Evolutionary conservation across 2,888 invertebrate species (phyloP).

Genomic region (Leptopilina drosophilae): DNA sequence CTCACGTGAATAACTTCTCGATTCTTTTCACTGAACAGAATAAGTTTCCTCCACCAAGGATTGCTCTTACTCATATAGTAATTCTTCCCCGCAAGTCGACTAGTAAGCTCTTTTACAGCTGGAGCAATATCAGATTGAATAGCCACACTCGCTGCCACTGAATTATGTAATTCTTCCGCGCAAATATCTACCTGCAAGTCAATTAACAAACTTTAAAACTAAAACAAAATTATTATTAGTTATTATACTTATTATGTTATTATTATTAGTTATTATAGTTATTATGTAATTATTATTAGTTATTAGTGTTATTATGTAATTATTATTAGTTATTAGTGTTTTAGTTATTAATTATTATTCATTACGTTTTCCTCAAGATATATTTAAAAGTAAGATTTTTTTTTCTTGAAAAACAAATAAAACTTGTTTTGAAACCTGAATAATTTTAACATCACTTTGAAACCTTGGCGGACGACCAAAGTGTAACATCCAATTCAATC

Average conservation of each 20-base stretch:
- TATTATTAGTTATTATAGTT: no score
- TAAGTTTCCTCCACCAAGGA: slow-evolving; percentile 88
- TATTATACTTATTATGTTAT: no score
- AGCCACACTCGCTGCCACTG: slow-evolving; percentile 87
- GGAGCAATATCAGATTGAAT: slow-evolving; percentile 91
- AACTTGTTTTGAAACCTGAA: slow-evolving; percentile 82
- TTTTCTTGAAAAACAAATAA: neutral
- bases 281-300: no score
- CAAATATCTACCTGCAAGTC: slow-evolving; percentile 86
- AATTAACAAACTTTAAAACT: neutral
- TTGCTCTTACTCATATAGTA: slow-evolving; percentile 79
- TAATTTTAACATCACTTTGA: slow-evolving; percentile 88
- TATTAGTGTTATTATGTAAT: no score
- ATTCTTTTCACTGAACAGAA: slow-evolving; percentile 86
- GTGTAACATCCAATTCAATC: slow-evolving; percentile 98
- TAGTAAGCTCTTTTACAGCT: slow-evolving; percentile 82
- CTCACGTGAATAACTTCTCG: slow-evolving; percentile 83
- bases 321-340: no score
- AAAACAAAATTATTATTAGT: no score
- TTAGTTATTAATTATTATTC: no score
- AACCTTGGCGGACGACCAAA: slow-evolving; percentile 94
- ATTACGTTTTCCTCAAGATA: no score
- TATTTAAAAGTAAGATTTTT: no score
- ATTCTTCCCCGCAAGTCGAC: slow-evolving; percentile 80
- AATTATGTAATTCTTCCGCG: slow-evolving; percentile 96